Base-by-base conservation (phyloP, 2,888 invertebrate species). In the Limnephilus lunatus region DNA sequence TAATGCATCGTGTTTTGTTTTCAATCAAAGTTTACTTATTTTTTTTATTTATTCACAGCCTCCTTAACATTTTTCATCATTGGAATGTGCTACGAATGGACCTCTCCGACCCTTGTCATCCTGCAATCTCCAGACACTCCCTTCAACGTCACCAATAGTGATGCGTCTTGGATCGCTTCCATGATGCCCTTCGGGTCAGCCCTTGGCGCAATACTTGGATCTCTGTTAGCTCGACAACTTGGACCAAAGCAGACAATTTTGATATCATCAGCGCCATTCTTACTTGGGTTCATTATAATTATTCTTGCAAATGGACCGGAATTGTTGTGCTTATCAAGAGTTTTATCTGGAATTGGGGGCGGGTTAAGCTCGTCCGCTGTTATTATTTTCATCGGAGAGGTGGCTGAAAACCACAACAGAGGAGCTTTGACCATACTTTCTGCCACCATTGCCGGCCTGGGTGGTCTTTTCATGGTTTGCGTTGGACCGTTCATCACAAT, bases 61-160 rank as follows among this genome's bases (percentile, higher is more conserved):
- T 92, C 93, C 19, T 48, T 94, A 32, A 89, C 92, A n/a, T 85
- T 92, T 19, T 92, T 94, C 82, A 90, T 89, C 15, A 90, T 94
- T 7, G 95, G 95, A 12, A 94, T 95, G 11, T 95, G 95, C 93
- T 95, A 95, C 91, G 95, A 95, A 15, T 95, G 95, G 95, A 95
- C 95, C 14, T 95, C 95, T n/a, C 95, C 95, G 80, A 94, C 94
- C 3, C 93, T 95, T 32, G 95, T 95, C 32, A 94, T 94, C 68
- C 91, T 95, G 88, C 95, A 95, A 93, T 94, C 94, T 9, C 88
- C 94, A 7, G 94, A 94, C 11, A 95, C 95, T 30, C 94, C 94
- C 80, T 93, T 95, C 15, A 94, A 93, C 19, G 93, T 95, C 90
- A 95, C 94, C 2, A 95, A 95, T 31, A 94, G 94, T 93, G 95